These are phyloP conservation scores for Bombus superbus DNA, from an alignment of 1,140 invertebrate species.

Conservation along the genomic window DNA sequence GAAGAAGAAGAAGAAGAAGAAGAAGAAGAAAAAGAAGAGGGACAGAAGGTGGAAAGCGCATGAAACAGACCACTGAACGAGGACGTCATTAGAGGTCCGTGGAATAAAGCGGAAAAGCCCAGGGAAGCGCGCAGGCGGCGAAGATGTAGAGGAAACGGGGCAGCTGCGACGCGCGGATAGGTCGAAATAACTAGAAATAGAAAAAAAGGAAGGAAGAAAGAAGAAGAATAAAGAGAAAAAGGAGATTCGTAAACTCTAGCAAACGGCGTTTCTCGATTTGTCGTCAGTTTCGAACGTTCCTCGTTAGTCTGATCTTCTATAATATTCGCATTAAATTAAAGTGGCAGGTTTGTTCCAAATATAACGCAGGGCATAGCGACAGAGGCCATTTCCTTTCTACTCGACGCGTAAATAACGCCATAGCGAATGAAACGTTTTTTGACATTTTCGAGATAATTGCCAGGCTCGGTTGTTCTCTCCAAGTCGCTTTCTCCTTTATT, in stretches of 20 bases:
- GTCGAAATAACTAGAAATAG: slow-evolving; percentile 1
- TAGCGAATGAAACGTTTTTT: background rate
- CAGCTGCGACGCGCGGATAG: background rate
- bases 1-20: background rate
- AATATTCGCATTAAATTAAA: slow-evolving; percentile 34
- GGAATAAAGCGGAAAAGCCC: slow-evolving; percentile 34
- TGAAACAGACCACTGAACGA: slow-evolving; percentile 40
- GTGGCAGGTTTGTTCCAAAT: background rate
- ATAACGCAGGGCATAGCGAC: background rate
- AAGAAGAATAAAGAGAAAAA: background rate
- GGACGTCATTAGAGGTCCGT: slow-evolving; percentile 42
- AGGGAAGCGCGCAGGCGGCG: background rate
- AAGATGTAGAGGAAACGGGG: background rate
- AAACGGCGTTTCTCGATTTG: slow-evolving; percentile 21
- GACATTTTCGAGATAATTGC: background rate
- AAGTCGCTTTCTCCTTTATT: background rate
- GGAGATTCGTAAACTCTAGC: slow-evolving; percentile 9
- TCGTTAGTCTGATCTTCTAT: slow-evolving; percentile 18
- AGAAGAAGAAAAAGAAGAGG: background rate
- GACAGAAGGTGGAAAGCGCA: background rate
- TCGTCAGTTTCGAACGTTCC: slow-evolving; percentile 4
- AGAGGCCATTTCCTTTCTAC: background rate
- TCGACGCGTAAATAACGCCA: background rate
- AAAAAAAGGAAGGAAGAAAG: background rate
- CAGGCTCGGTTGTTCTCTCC: background rate